Evolutionary conservation across 2,113 vertebrate species (phyloP).

Genomic region (Pteruthius melanotis): DNA sequence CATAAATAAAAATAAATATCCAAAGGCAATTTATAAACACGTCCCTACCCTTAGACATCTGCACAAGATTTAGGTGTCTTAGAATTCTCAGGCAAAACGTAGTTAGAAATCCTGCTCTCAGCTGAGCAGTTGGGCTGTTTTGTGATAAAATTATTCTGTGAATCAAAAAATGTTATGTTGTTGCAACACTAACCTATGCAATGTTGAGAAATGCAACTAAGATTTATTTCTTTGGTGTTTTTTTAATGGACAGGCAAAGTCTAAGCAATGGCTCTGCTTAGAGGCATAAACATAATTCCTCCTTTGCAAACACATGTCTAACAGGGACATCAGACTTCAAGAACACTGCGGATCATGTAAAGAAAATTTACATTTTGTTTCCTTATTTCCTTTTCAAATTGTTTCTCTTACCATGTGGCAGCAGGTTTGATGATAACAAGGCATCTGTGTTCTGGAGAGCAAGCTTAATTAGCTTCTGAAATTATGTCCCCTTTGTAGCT

Average conservation of each 20-base stretch:
- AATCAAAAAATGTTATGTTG: neutral
- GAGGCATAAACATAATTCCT: neutral
- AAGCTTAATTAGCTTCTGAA: neutral
- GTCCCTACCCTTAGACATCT: neutral
- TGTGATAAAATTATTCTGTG: neutral
- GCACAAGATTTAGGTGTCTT: neutral
- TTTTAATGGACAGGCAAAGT: neutral
- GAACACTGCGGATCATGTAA: neutral
- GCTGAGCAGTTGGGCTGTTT: neutral
- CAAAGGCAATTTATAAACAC: neutral
- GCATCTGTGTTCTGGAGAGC: neutral
- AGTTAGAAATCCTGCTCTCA: neutral
- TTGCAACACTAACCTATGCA: neutral
- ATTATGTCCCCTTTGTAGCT: neutral
- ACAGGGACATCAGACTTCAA: neutral
- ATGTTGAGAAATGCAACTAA: neutral
- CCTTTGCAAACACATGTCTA: neutral
- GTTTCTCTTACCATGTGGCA: neutral
- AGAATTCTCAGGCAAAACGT: neutral
- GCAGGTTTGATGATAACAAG: neutral
- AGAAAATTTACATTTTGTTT: neutral
- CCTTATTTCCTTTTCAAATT: neutral
- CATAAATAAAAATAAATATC: constrained; percentile 24
- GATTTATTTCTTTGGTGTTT: neutral
- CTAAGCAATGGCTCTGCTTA: neutral